Conservation (phyloP, 2,113 vertebrate genomes). For the Eptesicus fuscus region DNA sequence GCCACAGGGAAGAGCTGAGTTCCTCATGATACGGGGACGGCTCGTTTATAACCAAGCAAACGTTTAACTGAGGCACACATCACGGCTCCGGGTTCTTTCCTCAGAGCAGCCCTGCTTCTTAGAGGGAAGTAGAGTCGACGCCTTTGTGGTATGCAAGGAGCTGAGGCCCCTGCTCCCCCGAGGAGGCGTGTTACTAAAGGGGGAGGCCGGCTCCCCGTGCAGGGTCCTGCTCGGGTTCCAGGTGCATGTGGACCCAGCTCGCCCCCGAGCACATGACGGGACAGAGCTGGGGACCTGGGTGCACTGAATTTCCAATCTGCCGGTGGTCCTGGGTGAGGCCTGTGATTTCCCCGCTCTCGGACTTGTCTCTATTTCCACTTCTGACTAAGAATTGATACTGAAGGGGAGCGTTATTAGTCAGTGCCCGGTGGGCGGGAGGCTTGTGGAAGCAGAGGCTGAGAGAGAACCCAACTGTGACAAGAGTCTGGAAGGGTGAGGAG, state of each 20-base stretch:
- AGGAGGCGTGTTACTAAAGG: background rate
- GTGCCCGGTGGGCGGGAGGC: background rate
- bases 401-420: background rate
- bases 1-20: background rate
- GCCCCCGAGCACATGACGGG: accelerated
- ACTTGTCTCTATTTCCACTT: background rate
- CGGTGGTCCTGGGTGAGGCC: background rate
- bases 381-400: background rate
- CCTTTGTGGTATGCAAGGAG: background rate
- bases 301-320: background rate
- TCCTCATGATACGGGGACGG: accelerated
- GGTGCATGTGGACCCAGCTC: background rate
- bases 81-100: background rate
- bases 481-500: background rate
- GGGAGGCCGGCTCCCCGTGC: background rate
- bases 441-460: background rate
- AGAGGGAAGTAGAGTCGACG: background rate
- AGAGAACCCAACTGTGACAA: background rate
- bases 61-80: accelerated
- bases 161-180: background rate
- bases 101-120: background rate
- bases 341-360: background rate
- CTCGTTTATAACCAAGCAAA: background rate
- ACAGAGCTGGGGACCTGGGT: background rate
- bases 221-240: background rate